Conservation (phyloP, 2,113 vertebrate genomes). For the Cynopterus brachyotis region DNA sequence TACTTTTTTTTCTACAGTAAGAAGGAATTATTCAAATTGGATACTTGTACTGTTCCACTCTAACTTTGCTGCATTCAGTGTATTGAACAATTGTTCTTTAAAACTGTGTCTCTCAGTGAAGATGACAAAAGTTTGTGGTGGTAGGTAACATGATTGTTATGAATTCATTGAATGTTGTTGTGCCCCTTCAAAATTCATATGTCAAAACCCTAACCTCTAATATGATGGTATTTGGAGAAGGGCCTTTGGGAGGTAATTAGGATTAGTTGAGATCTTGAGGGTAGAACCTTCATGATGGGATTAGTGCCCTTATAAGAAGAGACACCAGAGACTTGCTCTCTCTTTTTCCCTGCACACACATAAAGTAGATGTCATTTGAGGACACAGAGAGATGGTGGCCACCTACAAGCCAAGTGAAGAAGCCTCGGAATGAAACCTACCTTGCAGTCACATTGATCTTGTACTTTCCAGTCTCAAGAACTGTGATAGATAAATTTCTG, state of each 20-base stretch:
- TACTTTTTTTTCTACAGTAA: not conserved
- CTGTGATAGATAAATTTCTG: not conserved
- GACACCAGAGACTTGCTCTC: not conserved
- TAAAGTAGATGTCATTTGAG: not conserved
- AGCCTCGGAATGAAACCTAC: not conserved
- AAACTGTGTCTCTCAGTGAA: constrained; percentile 4
- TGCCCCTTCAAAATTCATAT: not conserved
- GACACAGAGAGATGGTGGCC: not conserved
- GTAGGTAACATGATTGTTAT: not conserved
- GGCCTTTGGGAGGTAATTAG: not conserved
- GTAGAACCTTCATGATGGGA: not conserved
- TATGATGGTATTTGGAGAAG: not conserved
- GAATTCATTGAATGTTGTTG: not conserved
- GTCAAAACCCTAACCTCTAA: not conserved
- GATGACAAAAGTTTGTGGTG: not conserved
- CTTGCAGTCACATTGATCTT: not conserved
- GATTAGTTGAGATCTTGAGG: not conserved
- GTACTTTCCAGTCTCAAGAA: not conserved
- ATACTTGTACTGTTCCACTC: not conserved
- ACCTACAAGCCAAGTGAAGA: not conserved
- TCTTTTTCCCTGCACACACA: not conserved
- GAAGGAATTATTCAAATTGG: not conserved
- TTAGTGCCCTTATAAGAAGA: not conserved
- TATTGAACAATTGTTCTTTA: not conserved
- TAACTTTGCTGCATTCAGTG: not conserved